These are phyloP conservation scores for Rhinopithecus roxellana DNA, from an alignment of 2,113 vertebrate species.

Conservation along the genomic window DNA sequence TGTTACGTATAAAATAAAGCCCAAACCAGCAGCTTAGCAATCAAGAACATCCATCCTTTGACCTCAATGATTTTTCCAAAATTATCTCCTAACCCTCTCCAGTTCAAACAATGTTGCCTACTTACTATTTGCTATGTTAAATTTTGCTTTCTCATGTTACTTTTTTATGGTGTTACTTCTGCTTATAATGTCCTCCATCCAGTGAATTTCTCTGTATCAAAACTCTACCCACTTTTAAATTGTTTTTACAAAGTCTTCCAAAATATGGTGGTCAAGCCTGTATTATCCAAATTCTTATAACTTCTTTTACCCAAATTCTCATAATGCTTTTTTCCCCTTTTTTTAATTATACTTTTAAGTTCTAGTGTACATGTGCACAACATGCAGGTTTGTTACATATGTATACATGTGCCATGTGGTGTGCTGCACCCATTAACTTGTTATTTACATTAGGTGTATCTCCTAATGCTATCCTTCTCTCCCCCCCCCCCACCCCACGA, in stretches of 20 bases:
- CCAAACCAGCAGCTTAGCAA: not conserved
- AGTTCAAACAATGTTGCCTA: not conserved
- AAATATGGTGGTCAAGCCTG: not conserved
- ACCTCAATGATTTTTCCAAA: not conserved
- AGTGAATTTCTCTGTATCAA: not conserved
- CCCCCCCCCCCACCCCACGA: too few species aligned
- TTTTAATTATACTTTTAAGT: too few species aligned
- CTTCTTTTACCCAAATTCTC: not conserved
- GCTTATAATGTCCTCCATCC: not conserved
- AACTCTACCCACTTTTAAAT: not conserved
- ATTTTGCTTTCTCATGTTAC: not conserved
- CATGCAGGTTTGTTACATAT: too few species aligned
- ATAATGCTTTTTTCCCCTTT: not conserved
- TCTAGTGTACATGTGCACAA: too few species aligned
- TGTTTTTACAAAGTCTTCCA: conserved; percentile 4
- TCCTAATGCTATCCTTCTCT: too few species aligned
- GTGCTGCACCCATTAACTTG: too few species aligned
- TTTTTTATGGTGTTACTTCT: not conserved
- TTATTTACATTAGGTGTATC: too few species aligned
- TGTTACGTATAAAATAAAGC: not conserved
- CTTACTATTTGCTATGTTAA: not conserved
- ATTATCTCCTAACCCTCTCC: not conserved
- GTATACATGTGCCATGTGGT: too few species aligned
- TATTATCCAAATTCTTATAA: not conserved
- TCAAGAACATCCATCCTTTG: not conserved